A percentile compares a stretch with the other conserved stretches of the same genome.
These are phyloP conservation scores for Drosophila malerkotliana DNA, from an alignment of 1,140 invertebrate genomes.

Conservation along the genomic window DNA sequence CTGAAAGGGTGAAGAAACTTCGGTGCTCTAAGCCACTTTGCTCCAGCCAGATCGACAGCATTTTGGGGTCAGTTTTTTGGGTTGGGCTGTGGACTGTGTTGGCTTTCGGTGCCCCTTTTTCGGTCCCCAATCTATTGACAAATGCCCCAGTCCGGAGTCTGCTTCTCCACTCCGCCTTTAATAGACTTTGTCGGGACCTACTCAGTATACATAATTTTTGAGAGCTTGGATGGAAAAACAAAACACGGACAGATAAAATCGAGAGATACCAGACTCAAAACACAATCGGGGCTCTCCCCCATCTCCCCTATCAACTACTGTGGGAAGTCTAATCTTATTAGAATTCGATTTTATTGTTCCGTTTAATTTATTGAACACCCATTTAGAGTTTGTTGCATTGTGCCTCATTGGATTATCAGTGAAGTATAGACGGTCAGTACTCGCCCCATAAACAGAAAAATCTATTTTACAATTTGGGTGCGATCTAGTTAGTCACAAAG, in stretches of 20 bases:
- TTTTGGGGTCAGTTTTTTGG: slow-evolving; percentile 60
- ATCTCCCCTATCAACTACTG: neutral
- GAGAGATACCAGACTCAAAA: slow-evolving; percentile 9
- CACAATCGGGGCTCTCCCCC: neutral
- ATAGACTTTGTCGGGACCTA: slow-evolving; percentile 48
- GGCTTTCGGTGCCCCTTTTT: slow-evolving; percentile 17
- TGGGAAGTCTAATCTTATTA: slow-evolving; percentile 39
- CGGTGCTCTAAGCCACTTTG: neutral
- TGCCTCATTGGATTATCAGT: slow-evolving; percentile 39
- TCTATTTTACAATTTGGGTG: slow-evolving; percentile 6
- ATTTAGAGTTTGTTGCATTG: slow-evolving; percentile 22
- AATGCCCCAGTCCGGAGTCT: slow-evolving; percentile 41
- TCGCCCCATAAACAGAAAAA: slow-evolving; percentile 3
- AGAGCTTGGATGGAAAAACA: slow-evolving; percentile 25
- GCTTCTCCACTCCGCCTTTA: neutral
- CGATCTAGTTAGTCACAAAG: slow-evolving; percentile 25
- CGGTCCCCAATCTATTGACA: slow-evolving; percentile 58
- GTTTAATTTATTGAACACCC: slow-evolving; percentile 56
- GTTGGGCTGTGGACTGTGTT: slow-evolving; percentile 33
- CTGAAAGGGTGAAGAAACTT: neutral
- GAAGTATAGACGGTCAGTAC: slow-evolving; percentile 15
- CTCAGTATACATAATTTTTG: slow-evolving; percentile 62
- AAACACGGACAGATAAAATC: slow-evolving; percentile 50
- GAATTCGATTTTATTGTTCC: slow-evolving; percentile 25
- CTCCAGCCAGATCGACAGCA: slow-evolving; percentile 19